Evolutionary conservation across 2,888 invertebrate genomes (phyloP).

Genomic region (Scaptomyza reducta): DNA sequence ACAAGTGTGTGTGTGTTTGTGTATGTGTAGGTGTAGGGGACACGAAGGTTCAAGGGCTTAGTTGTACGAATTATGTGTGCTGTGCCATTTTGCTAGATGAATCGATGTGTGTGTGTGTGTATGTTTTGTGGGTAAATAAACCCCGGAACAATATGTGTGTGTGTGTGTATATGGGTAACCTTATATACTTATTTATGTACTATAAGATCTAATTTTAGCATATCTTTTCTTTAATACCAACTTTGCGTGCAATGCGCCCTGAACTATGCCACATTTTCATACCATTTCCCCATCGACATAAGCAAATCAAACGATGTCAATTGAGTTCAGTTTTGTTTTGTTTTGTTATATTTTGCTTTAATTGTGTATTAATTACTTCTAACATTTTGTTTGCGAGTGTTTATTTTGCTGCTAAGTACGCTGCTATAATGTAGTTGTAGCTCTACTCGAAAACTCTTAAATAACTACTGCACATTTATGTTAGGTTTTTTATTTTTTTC

Average conservation of each 20-base stretch:
- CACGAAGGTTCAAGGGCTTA: not conserved
- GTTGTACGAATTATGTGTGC: conserved; percentile 11
- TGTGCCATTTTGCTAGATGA: conserved; percentile 36
- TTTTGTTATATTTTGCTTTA: conserved; percentile 13
- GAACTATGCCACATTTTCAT: conserved; percentile 58
- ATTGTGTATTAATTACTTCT: conserved; percentile 25
- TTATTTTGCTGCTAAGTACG: conserved; percentile 61
- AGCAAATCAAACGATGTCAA: conserved; percentile 42
- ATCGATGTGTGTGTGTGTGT: not conserved
- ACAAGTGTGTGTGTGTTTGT: conserved; percentile 5
- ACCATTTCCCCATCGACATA: not conserved
- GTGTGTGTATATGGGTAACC: conserved; percentile 20
- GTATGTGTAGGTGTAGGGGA: not conserved
- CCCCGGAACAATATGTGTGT: conserved; percentile 28
- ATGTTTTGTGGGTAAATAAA: conserved; percentile 16
- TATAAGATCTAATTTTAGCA: conserved; percentile 58
- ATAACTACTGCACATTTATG: conserved; percentile 75
- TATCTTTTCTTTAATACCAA: conserved; percentile 49
- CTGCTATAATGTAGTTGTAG: conserved; percentile 61
- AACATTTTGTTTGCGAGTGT: conserved; percentile 48
- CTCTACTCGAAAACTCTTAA: conserved; percentile 77
- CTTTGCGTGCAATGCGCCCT: conserved; percentile 60
- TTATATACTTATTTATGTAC: conserved; percentile 23
- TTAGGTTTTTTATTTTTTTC: conserved; percentile 35
- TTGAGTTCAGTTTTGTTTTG: conserved; percentile 21